phyloP scores from a whole-genome alignment of 2,888 invertebrate species.

The Druceiella hillmani region DNA sequence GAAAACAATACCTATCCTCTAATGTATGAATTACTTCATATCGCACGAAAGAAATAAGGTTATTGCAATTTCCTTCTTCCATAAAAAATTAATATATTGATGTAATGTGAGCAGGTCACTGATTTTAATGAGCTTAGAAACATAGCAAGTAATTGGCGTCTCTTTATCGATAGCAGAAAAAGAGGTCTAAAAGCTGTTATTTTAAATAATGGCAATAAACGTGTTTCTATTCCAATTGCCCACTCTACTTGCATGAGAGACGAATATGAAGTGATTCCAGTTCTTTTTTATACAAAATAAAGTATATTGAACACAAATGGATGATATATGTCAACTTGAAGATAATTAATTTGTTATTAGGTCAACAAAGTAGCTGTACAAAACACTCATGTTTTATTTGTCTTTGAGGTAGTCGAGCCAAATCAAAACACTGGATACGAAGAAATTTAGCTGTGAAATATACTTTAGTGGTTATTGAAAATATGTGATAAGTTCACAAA shows the following conservation, averaged over 20 bases:
- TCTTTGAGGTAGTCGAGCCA: too few relatives aligned
- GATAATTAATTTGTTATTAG: too few relatives aligned
- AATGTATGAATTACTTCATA: slow-evolving; percentile 13
- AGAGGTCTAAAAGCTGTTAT: slow-evolving; percentile 20
- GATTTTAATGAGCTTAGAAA: too few relatives aligned
- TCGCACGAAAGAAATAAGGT: slow-evolving; percentile 14
- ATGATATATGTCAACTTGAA: too few relatives aligned
- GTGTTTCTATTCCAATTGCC: slow-evolving; percentile 17
- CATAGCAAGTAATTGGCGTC: too few relatives aligned
- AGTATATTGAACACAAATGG: too few relatives aligned
- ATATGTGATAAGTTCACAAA: slow-evolving; percentile 6
- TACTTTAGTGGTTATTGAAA: slow-evolving; percentile 3
- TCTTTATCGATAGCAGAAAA: slow-evolving; percentile 22
- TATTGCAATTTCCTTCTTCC: slow-evolving; percentile 13
- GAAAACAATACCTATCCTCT: slow-evolving; percentile 18
- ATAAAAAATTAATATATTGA: slow-evolving; percentile 19
- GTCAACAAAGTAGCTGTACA: too few relatives aligned
- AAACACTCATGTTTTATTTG: too few relatives aligned
- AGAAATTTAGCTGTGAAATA: too few relatives aligned
- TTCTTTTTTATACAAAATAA: slow-evolving; percentile 1
- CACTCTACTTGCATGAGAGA: slow-evolving; percentile 8
- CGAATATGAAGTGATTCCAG: slow-evolving; percentile 1
- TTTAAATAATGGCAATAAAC: slow-evolving; percentile 19
- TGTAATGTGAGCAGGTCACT: slow-evolving; percentile 14
- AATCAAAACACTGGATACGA: too few relatives aligned